These are phyloP conservation scores for Pantala flavescens DNA, from an alignment of 1,140 invertebrate genomes.

Conservation along the genomic window DNA sequence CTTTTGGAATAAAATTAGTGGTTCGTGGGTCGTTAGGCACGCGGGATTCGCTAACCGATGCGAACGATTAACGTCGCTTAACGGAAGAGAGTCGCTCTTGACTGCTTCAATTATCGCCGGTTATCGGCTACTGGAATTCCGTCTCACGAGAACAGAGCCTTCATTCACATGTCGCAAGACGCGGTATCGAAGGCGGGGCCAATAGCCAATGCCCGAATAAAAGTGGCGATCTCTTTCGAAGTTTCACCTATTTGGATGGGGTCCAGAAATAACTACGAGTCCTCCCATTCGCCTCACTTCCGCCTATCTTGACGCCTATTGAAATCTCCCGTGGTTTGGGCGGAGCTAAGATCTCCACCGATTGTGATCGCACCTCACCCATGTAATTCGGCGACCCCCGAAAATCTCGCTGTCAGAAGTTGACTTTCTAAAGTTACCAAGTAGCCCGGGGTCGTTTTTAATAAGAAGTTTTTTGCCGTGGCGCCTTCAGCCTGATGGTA, in stretches of 20 bases:
- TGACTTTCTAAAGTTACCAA: conserved; percentile 10
- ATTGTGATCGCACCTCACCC: background rate
- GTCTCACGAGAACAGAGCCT: too few species aligned
- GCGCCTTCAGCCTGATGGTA: background rate
- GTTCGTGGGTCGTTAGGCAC: too few species aligned
- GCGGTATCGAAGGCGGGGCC: too few species aligned
- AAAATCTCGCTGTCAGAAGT: background rate
- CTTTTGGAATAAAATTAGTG: too few species aligned
- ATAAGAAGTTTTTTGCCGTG: conserved; percentile 3
- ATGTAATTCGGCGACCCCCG: background rate
- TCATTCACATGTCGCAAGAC: too few species aligned
- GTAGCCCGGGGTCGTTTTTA: background rate
- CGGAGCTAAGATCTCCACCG: background rate
- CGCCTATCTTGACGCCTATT: conserved; percentile 4
- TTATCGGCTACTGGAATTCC: too few species aligned
- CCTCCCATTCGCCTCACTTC: background rate
- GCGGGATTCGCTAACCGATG: too few species aligned
- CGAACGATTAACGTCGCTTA: too few species aligned
- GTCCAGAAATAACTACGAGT: background rate
- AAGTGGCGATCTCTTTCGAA: background rate
- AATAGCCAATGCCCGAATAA: too few species aligned
- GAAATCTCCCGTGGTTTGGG: background rate
- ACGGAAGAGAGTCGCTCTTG: too few species aligned
- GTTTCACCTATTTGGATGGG: background rate
- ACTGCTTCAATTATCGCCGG: too few species aligned